Conservation (phyloP, 1,140 invertebrate genomes). For the Euborellia annulipes region DNA sequence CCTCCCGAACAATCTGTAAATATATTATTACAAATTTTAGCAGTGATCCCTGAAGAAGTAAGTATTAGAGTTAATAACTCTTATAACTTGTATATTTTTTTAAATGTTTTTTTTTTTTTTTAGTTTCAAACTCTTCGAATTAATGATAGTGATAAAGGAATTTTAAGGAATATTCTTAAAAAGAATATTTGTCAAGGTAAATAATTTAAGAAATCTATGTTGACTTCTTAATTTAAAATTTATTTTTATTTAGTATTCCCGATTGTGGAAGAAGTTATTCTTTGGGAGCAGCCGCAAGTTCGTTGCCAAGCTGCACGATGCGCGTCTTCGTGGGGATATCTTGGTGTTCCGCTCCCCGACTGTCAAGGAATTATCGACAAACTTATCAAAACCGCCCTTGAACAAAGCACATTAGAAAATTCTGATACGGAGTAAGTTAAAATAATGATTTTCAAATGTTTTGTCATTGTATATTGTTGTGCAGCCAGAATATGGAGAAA, state of each 20-base stretch:
- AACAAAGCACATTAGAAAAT: too few relatives aligned
- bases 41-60: conserved; percentile 69
- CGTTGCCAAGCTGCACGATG: too few relatives aligned
- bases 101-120: conserved; percentile 15
- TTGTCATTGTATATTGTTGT: too few relatives aligned
- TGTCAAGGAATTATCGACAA: too few relatives aligned
- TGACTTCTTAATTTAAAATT: conserved; percentile 2
- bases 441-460: too few relatives aligned
- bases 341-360: too few relatives aligned
- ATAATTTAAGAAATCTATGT: conserved; percentile 10
- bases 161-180: conserved; percentile 29
- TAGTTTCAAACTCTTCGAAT: conserved; percentile 36
- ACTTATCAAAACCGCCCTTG: too few relatives aligned
- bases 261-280: too few relatives aligned
- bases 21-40: conserved; percentile 53
- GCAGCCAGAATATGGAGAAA: too few relatives aligned
- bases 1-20: conserved; percentile 32
- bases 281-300: too few relatives aligned
- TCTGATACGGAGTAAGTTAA: too few relatives aligned
- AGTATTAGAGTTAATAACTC: conserved; percentile 10
- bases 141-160: conserved; percentile 25
- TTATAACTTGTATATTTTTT: conserved; percentile 5
- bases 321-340: too few relatives aligned
- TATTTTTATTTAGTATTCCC: conserved; percentile 16
- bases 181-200: conserved; percentile 25